Base-by-base conservation (phyloP, 1,140 invertebrate species). In the Drosophila miranda region DNA sequence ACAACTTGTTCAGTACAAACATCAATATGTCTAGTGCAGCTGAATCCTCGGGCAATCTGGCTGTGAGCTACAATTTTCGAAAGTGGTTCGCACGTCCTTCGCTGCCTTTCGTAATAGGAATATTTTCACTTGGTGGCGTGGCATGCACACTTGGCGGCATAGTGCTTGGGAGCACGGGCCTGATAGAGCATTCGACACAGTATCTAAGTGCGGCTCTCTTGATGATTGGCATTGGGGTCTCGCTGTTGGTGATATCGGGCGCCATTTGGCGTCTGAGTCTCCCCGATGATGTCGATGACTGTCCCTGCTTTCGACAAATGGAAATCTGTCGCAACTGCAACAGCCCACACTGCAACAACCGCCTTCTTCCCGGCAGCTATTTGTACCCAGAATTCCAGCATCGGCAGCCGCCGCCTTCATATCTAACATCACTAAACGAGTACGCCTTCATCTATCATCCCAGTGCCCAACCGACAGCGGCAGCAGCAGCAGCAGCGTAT, bases 141-240 rank as follows among this genome's bases (percentile, higher is more conserved):
- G 89, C 89, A 13, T 90, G 89, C 50, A 90, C 89, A 0, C 57
- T 90, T 51, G 89, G 89, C 42, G 89, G 89, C 16, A 90, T 90
- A 56, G 89, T 90, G 13, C 56, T 90, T 2, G 89, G 89, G n/a
- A 88, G 89, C 19, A 90, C 89, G 0, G 89, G 89, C 2, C 69
- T 90, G 1, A 82, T 90, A 14, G 89, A 90, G 55, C 89, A 90
- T 38, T 90, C 89, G 0, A 90, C 89, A 16, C 89, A 90, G 53
- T 90, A 90, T 62, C 46, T 90, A 52, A 90, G 89, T 49, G 89
- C 89, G 2, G 89, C 89, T 8, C 72, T 90, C 23, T 64, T 90
- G 0, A 90, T 90, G 89, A 90, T 90, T 50, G 89, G 89, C 46
- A 90, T 90, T 38, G 89, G 89, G 3, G 82, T 90, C 23, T 90